Percentiles rank a stretch among this genome's conserved stretches.
Evolutionary conservation across 1,140 invertebrate species (phyloP).

Genomic region (Heliconius congener): DNA sequence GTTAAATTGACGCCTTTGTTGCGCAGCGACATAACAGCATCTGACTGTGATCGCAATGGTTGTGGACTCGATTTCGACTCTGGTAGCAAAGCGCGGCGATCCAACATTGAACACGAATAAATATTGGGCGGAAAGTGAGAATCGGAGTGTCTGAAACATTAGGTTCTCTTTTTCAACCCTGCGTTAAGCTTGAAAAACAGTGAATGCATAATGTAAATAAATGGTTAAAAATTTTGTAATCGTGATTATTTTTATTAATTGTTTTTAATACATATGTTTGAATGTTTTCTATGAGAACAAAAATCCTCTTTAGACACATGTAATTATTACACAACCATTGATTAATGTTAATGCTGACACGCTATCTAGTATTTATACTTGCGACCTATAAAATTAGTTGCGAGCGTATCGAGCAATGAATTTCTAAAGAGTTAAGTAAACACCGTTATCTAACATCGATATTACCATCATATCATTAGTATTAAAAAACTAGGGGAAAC

Average conservation of each 20-base stretch:
- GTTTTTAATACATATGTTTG: neutral
- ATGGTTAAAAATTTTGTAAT: neutral
- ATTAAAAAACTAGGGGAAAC: conserved; percentile 35
- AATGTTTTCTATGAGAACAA: neutral
- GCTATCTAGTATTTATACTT: conserved; percentile 28
- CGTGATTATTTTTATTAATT: too few species aligned
- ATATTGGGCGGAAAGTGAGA: too few species aligned
- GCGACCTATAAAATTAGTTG: conserved; percentile 49
- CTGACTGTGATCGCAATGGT: too few species aligned
- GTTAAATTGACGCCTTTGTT: too few species aligned
- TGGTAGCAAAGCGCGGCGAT: too few species aligned
- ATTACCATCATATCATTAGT: conserved; percentile 52
- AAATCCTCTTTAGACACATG: conserved; percentile 1
- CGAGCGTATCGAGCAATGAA: conserved; percentile 41
- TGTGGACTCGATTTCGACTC: too few species aligned
- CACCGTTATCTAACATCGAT: conserved; percentile 60
- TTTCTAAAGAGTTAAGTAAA: conserved; percentile 60
- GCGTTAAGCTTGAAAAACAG: too few species aligned
- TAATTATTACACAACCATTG: conserved; percentile 2
- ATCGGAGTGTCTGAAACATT: too few species aligned
- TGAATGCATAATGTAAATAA: neutral
- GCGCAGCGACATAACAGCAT: too few species aligned
- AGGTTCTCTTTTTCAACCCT: too few species aligned
- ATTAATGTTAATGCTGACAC: conserved; percentile 6
- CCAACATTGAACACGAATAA: too few species aligned